phyloP scores from a whole-genome alignment of 2,888 invertebrate genomes.

The Andrena flavipes region DNA sequence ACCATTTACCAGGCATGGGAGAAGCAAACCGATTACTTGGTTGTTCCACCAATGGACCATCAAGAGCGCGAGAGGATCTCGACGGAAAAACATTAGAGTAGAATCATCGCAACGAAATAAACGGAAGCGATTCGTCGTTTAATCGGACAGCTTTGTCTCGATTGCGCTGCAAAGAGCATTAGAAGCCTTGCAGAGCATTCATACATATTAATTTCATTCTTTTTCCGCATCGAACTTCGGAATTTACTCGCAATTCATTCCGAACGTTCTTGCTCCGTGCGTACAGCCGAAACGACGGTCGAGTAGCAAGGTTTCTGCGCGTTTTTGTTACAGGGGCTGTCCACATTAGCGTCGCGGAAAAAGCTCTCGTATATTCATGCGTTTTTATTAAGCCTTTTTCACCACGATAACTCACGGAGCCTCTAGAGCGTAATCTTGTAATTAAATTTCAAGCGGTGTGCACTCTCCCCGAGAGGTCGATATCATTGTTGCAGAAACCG shows the following conservation, averaged over 20 bases:
- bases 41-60: not conserved
- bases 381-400: constrained; percentile 67
- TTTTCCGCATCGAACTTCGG: constrained; percentile 36
- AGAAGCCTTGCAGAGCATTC: not conserved
- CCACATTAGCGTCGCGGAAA: constrained; percentile 59
- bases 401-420: constrained; percentile 41
- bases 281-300: constrained; percentile 28
- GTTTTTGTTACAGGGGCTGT: constrained; percentile 39
- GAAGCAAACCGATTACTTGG: not conserved
- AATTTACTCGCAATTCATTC: constrained; percentile 35
- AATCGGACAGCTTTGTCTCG: not conserved
- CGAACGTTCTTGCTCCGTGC: constrained; percentile 20
- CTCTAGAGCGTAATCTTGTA: constrained; percentile 62
- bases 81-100: not conserved
- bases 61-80: not conserved
- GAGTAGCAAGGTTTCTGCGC: constrained; percentile 43
- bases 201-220: constrained; percentile 43
- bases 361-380: constrained; percentile 63
- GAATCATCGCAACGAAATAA: constrained; percentile 4
- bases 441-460: constrained; percentile 70
- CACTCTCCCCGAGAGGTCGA: constrained; percentile 58
- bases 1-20: not conserved
- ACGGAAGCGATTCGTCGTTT: constrained; percentile 1
- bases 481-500: constrained; percentile 62
- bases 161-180: not conserved